Percentiles rank a stretch among this genome's conserved stretches.
These are phyloP conservation scores for Myotis myotis DNA, from an alignment of 2,797 vertebrate genomes.

Conservation along the genomic window DNA sequence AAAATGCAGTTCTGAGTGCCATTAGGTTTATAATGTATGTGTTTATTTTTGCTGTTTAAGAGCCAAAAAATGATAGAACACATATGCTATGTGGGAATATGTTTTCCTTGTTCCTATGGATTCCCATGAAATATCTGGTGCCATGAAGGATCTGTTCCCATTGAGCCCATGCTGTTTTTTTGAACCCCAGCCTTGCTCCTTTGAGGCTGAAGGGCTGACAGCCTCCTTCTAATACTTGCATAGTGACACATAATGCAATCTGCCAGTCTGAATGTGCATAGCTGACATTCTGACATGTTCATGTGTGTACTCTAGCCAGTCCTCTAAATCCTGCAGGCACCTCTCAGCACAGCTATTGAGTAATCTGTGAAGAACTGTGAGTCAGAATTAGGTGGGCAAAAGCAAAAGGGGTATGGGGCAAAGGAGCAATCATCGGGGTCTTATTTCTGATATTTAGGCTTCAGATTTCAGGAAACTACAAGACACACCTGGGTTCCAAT, in stretches of 20 bases:
- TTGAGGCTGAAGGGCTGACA: slow-evolving; percentile 11
- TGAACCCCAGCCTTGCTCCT: neutral
- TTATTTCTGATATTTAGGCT: neutral
- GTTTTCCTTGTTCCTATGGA: neutral
- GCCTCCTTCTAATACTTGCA: neutral
- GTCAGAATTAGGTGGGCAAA: neutral
- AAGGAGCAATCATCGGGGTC: neutral
- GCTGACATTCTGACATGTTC: slow-evolving; percentile 25
- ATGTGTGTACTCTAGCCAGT: neutral
- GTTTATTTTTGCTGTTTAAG: slow-evolving; percentile 21
- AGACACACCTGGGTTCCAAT: neutral
- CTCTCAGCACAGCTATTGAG: neutral
- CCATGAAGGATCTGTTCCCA: neutral
- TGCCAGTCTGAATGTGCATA: slow-evolving; percentile 40
- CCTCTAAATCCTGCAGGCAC: neutral
- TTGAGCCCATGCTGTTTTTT: neutral
- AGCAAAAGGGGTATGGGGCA: neutral
- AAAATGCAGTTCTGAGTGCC: neutral
- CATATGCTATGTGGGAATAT: neutral
- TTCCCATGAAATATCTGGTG: neutral
- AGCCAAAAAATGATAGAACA: neutral
- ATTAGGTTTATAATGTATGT: neutral
- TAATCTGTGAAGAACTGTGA: neutral
- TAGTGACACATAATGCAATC: slow-evolving; percentile 44
- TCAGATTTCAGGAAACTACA: neutral